phyloP scores from a whole-genome alignment of 2,888 invertebrate species.

The Eudasyphora cyanicolor region DNA sequence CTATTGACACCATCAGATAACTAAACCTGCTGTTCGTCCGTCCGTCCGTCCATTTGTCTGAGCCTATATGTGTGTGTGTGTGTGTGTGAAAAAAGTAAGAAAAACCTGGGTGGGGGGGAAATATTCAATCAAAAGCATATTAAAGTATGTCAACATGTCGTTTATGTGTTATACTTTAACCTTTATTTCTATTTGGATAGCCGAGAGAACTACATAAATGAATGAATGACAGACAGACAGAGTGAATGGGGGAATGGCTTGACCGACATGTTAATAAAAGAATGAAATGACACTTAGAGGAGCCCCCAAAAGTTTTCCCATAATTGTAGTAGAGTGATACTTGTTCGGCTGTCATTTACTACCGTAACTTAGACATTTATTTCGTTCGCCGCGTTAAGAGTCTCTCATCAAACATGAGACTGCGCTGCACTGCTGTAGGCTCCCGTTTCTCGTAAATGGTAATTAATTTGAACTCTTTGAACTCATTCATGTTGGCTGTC shows the following conservation, averaged over 20 bases:
- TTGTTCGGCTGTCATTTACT: neutral
- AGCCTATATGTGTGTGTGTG: neutral
- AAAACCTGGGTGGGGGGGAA: neutral
- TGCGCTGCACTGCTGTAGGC: neutral
- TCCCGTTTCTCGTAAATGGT: slow-evolving; percentile 24
- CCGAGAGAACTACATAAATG: too few relatives aligned
- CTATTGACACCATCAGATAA: slow-evolving; percentile 39
- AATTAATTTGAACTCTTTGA: slow-evolving; percentile 68
- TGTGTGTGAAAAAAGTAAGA: neutral
- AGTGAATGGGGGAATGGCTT: too few relatives aligned
- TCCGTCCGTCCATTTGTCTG: neutral
- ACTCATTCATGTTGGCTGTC: slow-evolving; percentile 59
- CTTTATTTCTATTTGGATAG: slow-evolving; percentile 31
- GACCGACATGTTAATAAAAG: neutral
- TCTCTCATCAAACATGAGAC: too few relatives aligned
- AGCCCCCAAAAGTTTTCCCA: neutral
- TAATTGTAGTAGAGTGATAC: neutral
- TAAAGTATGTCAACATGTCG: slow-evolving; percentile 44
- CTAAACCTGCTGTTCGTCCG: neutral
- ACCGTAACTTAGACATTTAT: neutral
- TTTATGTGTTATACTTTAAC: slow-evolving; percentile 38
- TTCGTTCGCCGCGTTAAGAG: neutral
- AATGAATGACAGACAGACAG: too few relatives aligned
- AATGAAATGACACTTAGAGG: neutral
- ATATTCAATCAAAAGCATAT: slow-evolving; percentile 2